Evolutionary conservation across 2,888 invertebrate genomes (phyloP).

Genomic region (Meta bourneti): DNA sequence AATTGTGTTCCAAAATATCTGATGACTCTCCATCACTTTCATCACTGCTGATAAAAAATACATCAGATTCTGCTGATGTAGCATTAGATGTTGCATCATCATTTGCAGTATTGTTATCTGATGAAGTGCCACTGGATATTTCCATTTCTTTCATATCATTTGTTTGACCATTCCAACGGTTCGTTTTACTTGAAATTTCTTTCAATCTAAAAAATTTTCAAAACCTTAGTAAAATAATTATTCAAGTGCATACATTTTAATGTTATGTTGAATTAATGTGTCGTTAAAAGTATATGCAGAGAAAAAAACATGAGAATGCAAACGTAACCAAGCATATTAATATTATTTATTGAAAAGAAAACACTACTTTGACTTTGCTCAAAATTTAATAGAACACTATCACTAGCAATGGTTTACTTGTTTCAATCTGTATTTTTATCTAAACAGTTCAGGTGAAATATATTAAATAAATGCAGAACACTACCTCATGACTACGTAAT

Average conservation of each 20-base stretch:
- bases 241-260: not conserved
- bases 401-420: too few species aligned
- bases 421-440: too few species aligned
- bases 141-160: slow-evolving; percentile 27
- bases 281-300: too few species aligned
- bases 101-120: slow-evolving; percentile 23
- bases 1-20: slow-evolving; percentile 46
- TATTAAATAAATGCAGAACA: too few species aligned
- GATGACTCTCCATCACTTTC: slow-evolving; percentile 68
- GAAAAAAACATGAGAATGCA: too few species aligned
- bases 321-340: too few species aligned
- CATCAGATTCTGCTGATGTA: slow-evolving; percentile 57
- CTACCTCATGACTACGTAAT: too few species aligned
- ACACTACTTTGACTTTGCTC: too few species aligned
- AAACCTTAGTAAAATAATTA: not conserved
- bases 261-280: too few species aligned
- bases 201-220: slow-evolving; percentile 4
- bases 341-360: too few species aligned
- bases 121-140: slow-evolving; percentile 30
- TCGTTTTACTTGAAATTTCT: not conserved
- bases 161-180: not conserved
- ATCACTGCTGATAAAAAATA: slow-evolving; percentile 68
- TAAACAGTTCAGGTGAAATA: too few species aligned
- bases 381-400: too few species aligned
- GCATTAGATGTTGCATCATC: slow-evolving; percentile 44